Base-by-base conservation (phyloP, 2,113 vertebrate species). In the Tichodroma muraria region DNA sequence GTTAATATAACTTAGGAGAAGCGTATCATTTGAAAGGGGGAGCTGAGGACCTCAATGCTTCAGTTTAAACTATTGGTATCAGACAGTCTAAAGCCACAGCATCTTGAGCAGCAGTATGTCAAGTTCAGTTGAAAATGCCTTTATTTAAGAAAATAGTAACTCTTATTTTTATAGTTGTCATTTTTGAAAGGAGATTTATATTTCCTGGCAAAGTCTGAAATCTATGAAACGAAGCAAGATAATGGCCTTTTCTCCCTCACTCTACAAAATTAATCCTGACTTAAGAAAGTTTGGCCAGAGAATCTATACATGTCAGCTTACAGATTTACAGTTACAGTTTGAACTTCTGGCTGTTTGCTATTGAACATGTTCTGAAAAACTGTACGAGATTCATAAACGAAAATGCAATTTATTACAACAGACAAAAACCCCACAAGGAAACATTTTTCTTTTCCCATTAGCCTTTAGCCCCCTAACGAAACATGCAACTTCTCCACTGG, bases 141-240 rank as follows among this genome's bases (percentile, higher is more conserved):
- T 81, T 47, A 83, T 54, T 80, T 63, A 68, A 82, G 42, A 89
- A 95, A 89, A 93, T 0, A 70, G 24, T 70, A 77, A 92, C 66
- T 93, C 54, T 88, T 92, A 63, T 70, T 92, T 95, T 92, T 92
- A 76, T 35, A 91, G 66, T 8, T 89, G 57, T 72, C 78, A 66
- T 33, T 87, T 89, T 85, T 80, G 63, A 94, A 81, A 64, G 53
- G 61, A 89, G 37, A 87, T 82, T 84, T 81, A 2, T 79, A 79
- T 61, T 89, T 87, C 73, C 80, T 91, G 89, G 54, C 73, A 35
- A 87, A 81, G 70, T 40, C 56, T 85, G 80, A 90, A 80, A 79
- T 92, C 73, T 85, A 53, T 72, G 80, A 94, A 93, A 86, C 0
- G 0, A 90, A 75, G 81, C 30, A 61, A 69, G 78, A 94, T 87